Conservation (phyloP, 2,113 vertebrate species). For the Callipepla squamata region DNA sequence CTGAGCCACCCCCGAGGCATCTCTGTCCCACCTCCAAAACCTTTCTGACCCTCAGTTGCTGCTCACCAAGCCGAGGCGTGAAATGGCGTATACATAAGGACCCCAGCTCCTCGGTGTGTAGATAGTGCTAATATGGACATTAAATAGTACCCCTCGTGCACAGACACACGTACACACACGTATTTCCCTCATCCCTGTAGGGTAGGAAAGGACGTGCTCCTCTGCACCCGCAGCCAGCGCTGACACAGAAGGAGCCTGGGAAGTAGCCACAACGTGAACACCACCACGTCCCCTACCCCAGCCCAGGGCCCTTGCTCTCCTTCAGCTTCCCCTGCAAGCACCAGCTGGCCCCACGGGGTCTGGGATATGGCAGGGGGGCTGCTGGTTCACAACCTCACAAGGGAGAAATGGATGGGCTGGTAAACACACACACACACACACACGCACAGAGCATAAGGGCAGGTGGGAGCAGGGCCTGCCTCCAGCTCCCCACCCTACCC, state of each 20-base stretch:
- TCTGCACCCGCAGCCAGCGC: not conserved
- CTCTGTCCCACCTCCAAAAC: not conserved
- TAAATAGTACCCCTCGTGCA: slow-evolving; percentile 59
- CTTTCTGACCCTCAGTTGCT: not conserved
- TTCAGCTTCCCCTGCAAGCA: not conserved
- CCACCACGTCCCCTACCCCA: fast-evolving
- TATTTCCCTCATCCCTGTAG: not conserved
- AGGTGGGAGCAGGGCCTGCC: slow-evolving; percentile 20
- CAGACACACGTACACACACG: not conserved
- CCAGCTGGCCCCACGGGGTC: not conserved
- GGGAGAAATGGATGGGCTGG: not conserved
- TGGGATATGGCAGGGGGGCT: not conserved
- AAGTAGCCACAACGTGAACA: not conserved
- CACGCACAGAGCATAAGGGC: not conserved
- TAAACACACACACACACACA: not conserved
- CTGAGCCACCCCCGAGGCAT: not conserved
- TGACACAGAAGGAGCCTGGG: not conserved
- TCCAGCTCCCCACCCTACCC: not conserved
- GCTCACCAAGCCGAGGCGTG: not conserved
- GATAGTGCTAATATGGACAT: slow-evolving; percentile 53
- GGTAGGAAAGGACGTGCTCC: not conserved
- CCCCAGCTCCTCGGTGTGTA: not conserved
- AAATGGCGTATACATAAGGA: not conserved
- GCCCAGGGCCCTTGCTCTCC: not conserved
- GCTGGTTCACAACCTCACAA: not conserved